phyloP scores from a whole-genome alignment of 2,113 vertebrate species.

The Oplegnathus fasciatus region DNA sequence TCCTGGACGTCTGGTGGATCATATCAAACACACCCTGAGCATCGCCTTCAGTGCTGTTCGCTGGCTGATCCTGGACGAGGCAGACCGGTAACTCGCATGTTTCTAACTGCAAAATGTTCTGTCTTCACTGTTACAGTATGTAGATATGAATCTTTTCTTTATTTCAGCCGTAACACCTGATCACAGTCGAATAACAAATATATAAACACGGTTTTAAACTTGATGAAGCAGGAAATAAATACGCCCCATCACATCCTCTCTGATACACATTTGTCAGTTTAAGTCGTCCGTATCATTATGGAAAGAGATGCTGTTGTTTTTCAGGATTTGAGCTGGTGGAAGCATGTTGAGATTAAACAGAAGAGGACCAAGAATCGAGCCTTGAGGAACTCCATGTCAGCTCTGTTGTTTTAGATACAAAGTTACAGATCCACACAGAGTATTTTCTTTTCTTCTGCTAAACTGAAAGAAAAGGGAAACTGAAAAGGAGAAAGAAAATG shows the following conservation, averaged over 20 bases:
- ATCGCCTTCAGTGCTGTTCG: constrained; percentile 88
- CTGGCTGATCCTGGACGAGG: constrained; percentile 96
- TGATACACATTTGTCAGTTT: no score
- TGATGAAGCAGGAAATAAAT: not conserved
- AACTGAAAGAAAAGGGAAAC: no score
- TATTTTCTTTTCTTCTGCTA: no score
- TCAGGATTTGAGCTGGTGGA: no score
- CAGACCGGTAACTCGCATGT: constrained; percentile 89
- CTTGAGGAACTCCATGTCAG: not conserved
- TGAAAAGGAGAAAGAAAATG: no score
- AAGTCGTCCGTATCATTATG: no score
- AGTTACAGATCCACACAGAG: no score
- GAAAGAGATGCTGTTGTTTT: not conserved
- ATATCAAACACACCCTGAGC: constrained; percentile 93
- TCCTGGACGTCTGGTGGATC: constrained; percentile 95
- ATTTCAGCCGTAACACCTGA: not conserved
- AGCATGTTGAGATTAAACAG: no score
- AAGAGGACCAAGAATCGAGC: not conserved
- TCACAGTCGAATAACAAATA: no score
- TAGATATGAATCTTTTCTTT: not conserved
- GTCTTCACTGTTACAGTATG: no score
- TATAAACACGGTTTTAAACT: not conserved
- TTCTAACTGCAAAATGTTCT: not conserved
- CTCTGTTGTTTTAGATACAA: no score
- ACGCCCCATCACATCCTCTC: no score